A percentile compares a stretch with the other conserved stretches of the same genome.
Evolutionary conservation across 2,888 invertebrate species (phyloP).

Genomic region (Leptinotarsa juncta): DNA sequence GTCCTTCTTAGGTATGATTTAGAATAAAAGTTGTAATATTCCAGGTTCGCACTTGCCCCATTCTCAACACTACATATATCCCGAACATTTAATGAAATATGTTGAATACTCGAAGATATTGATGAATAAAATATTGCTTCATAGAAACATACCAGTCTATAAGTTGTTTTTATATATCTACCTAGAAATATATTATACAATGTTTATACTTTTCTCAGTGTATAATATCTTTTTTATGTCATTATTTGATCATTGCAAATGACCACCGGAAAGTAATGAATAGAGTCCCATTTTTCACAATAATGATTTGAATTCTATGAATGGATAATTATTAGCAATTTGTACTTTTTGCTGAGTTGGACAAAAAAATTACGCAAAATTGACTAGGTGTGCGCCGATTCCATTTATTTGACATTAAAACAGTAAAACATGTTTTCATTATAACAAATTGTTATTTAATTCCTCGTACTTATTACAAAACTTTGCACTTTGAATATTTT

Average conservation of each 20-base stretch:
- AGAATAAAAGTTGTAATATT: too few species aligned
- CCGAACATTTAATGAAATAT: too few species aligned
- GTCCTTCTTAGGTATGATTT: too few species aligned
- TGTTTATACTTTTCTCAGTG: background rate
- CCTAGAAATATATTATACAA: background rate
- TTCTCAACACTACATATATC: too few species aligned
- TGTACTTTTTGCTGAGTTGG: conserved; percentile 21
- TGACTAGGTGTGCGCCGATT: conserved; percentile 21
- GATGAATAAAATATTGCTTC: too few species aligned
- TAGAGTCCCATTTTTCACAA: background rate
- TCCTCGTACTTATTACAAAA: conserved; percentile 39
- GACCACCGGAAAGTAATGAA: conserved; percentile 7
- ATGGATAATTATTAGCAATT: conserved; percentile 17
- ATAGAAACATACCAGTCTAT: too few species aligned
- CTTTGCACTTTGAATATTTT: conserved; percentile 46
- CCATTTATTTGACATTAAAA: conserved; percentile 19
- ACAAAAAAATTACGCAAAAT: conserved; percentile 16
- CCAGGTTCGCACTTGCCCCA: too few species aligned
- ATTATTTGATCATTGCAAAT: conserved; percentile 1
- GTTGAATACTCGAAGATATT: too few species aligned
- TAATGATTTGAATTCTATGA: conserved; percentile 14
- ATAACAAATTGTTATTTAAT: conserved; percentile 39
- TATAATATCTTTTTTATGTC: background rate
- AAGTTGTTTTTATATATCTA: background rate
- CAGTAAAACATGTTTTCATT: conserved; percentile 23